Percentiles rank a stretch among this genome's conserved stretches.
Conservation (phyloP, 2,797 vertebrate species). For the Australoheros facetus region DNA sequence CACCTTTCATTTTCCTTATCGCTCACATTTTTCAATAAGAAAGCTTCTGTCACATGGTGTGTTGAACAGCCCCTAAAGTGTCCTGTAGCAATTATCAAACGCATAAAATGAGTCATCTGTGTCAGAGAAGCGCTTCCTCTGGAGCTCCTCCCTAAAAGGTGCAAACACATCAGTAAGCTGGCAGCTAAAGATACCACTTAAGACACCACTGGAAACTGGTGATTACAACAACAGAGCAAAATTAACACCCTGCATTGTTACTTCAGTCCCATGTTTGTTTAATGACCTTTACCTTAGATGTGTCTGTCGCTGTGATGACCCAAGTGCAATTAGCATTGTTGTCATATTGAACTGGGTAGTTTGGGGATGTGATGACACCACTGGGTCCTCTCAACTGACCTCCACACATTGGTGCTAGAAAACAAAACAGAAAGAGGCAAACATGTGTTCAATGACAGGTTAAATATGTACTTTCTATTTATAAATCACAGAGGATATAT, state of each 20-base stretch:
- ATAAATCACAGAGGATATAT: neutral
- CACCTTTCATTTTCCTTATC: slow-evolving; percentile 36
- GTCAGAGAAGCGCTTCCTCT: slow-evolving; percentile 4
- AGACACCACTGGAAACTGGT: slow-evolving; percentile 1
- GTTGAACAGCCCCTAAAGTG: slow-evolving; percentile 28
- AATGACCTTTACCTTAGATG: slow-evolving; percentile 84
- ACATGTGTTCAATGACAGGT: neutral
- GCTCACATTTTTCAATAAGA: slow-evolving; percentile 32
- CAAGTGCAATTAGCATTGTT: slow-evolving; percentile 98
- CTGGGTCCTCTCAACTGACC: slow-evolving; percentile 90
- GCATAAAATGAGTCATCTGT: slow-evolving; percentile 36
- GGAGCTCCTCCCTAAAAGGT: slow-evolving; percentile 29
- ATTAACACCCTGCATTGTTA: neutral
- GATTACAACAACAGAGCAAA: neutral
- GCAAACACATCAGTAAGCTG: slow-evolving; percentile 17
- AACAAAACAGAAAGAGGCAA: slow-evolving; percentile 23
- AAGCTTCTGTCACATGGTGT: slow-evolving; percentile 28
- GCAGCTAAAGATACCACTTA: slow-evolving; percentile 19
- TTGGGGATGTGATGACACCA: slow-evolving; percentile 95
- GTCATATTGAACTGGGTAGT: slow-evolving; percentile 98
- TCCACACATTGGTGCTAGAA: slow-evolving; percentile 94
- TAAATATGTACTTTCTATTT: neutral
- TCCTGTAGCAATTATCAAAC: slow-evolving; percentile 46
- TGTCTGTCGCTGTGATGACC: slow-evolving; percentile 93
- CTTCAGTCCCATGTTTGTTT: neutral